Conservation (phyloP, 2,888 invertebrate genomes). For the Pardosa pseudoannulata region DNA sequence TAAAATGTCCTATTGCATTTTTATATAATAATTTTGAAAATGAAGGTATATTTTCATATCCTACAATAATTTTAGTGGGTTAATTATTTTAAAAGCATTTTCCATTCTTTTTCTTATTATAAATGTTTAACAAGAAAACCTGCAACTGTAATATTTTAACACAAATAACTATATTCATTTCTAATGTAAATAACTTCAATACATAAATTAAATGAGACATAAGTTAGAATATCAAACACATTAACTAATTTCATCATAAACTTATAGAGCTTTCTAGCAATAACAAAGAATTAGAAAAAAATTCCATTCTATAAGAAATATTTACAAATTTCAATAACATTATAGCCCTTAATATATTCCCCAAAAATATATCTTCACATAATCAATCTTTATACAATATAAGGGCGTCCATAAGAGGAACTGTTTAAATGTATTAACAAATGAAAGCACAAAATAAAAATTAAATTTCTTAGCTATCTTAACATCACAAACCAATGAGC, state of each 20-base stretch:
- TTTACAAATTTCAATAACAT: conserved; percentile 26
- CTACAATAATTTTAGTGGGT: background rate
- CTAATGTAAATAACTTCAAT: background rate
- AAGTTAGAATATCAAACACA: conserved; percentile 1
- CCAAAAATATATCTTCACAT: conserved; percentile 25
- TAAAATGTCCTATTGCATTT: no score
- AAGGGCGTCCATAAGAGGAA: conserved; percentile 25
- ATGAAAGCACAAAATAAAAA: conserved; percentile 24
- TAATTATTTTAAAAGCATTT: background rate
- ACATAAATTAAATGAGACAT: conserved; percentile 8
- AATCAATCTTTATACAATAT: conserved; percentile 20
- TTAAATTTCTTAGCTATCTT: background rate
- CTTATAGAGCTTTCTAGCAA: conserved; percentile 7
- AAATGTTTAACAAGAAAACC: conserved; percentile 14
- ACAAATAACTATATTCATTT: conserved; percentile 17
- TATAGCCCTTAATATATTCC: conserved; percentile 24
- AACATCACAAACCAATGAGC: conserved; percentile 28
- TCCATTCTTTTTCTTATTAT: background rate
- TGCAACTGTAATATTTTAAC: background rate
- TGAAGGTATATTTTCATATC: background rate
- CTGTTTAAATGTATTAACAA: conserved; percentile 22
- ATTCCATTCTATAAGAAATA: conserved; percentile 20
- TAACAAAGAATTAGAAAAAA: conserved; percentile 23
- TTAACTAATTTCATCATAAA: conserved; percentile 9
- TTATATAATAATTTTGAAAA: background rate